Percentiles rank a stretch among this genome's conserved stretches.
These are phyloP conservation scores for Panthera uncia DNA, from an alignment of 2,113 vertebrate genomes.

Conservation along the genomic window DNA sequence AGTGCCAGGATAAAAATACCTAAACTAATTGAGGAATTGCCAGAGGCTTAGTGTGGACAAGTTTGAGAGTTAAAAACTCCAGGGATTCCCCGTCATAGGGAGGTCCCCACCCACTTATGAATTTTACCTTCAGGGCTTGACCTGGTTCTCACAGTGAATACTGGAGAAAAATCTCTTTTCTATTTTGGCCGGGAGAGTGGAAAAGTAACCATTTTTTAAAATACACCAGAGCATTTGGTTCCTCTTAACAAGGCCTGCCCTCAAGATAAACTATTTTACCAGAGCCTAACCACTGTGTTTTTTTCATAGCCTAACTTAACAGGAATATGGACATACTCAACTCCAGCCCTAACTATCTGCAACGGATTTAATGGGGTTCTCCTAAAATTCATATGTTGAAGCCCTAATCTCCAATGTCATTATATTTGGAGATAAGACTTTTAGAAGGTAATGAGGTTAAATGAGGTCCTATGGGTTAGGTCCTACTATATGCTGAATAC, in stretches of 20 bases:
- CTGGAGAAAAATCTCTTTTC: not conserved
- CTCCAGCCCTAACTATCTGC: not conserved
- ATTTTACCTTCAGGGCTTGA: not conserved
- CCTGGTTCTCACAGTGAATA: not conserved
- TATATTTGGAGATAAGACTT: not conserved
- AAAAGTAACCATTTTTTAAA: not conserved
- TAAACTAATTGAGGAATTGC: not conserved
- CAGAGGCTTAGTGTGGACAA: not conserved
- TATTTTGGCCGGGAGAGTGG: not conserved
- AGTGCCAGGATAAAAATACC: not conserved
- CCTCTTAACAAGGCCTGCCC: not conserved
- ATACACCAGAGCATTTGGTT: not conserved
- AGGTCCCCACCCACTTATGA: not conserved
- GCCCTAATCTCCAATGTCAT: not conserved
- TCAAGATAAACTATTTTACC: not conserved
- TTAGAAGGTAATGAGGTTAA: not conserved
- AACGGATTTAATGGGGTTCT: not conserved
- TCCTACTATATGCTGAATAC: not conserved
- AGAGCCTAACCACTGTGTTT: not conserved
- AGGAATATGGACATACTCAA: not conserved
- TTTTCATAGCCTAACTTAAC: not conserved
- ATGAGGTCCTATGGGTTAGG: not conserved
- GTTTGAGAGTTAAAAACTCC: not conserved
- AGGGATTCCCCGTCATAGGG: not conserved
- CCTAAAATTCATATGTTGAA: not conserved